Base-by-base conservation (phyloP, 53 echinoderm and acorn worm genomes). In the Apostichopus leukothele region DNA sequence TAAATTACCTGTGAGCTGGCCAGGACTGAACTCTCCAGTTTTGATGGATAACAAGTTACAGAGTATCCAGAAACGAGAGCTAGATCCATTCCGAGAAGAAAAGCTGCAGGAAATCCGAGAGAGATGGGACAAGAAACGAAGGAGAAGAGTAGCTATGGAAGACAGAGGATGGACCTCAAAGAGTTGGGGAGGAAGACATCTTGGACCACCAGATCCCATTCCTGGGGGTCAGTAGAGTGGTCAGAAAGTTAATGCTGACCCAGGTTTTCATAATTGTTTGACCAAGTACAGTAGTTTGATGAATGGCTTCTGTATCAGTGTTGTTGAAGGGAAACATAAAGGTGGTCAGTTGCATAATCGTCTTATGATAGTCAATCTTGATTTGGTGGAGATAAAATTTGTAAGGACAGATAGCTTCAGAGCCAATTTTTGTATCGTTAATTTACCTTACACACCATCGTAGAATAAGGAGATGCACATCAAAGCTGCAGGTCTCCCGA, bases 101-200 rank as follows among this genome's bases (percentile, higher is more conserved):
- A 68, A 60, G 60, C 90, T 95, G 10, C 88, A 86, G 76, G 78
- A 74, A 86, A 94, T 97, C 50, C 83, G 95, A 55, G 84, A 90
- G 27, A 92, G 92, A 61, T 93, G 94, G 94, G 98, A 95, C 88
- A 97, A 94, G 89, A 92, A 92, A 88, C 90, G 88, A 84, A 91
- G 89, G 75, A 91, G 94, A 23, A 81, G 87, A 21, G 90, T 95
- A 76, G 89, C 94, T 25, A 88, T 90, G 0, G 98, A 97, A 76
- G 94, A 97, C 60, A 91, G 93, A 77, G 98, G 98, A 22, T 97
- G 98, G 98, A 97, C 98, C 26, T 95, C 98, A 52, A 93, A 90
- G 88, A 95, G 98, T 74, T 97, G 94, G 94, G 98, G 98, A 59
- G 98, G 98, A 60, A 88, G 98, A 67, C 76, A 78, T 26, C 63